These are phyloP conservation scores for Timandra comae DNA, from an alignment of 2,888 invertebrate genomes.

Conservation along the genomic window DNA sequence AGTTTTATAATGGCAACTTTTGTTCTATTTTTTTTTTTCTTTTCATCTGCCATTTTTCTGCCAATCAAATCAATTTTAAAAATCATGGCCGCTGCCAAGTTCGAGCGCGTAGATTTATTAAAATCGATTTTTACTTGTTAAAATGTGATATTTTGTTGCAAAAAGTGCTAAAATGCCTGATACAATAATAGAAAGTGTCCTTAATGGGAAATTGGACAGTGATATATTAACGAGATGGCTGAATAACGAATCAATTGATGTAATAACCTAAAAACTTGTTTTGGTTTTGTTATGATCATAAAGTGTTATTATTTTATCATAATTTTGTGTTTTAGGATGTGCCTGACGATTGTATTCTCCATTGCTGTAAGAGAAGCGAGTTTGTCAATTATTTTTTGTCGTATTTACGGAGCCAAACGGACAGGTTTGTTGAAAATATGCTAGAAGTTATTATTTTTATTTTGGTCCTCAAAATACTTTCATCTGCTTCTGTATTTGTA, in stretches of 20 bases:
- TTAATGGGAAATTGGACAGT: conserved; percentile 57
- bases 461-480: not conserved
- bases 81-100: conserved; percentile 22
- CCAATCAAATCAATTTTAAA: conserved; percentile 5
- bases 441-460: no score
- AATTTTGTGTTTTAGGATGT: conserved; percentile 46
- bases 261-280: conserved; percentile 44
- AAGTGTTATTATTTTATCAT: conserved; percentile 17
- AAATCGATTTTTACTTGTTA: conserved; percentile 36
- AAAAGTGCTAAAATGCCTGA: conserved; percentile 56
- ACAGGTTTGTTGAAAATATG: conserved; percentile 47
- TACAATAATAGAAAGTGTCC: conserved; percentile 63
- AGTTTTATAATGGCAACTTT: no score
- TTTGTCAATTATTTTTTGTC: conserved; percentile 77
- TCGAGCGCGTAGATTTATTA: conserved; percentile 29
- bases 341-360: conserved; percentile 51
- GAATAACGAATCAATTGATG: conserved; percentile 54
- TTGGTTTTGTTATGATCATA: conserved; percentile 3
- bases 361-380: conserved; percentile 60
- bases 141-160: conserved; percentile 22
- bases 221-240: conserved; percentile 64
- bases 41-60: no score
- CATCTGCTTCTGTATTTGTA: not conserved
- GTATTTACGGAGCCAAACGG: conserved; percentile 73
- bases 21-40: no score